These are phyloP conservation scores for Callosobruchus maculatus DNA, from an alignment of 2,888 invertebrate species.

Conservation along the genomic window DNA sequence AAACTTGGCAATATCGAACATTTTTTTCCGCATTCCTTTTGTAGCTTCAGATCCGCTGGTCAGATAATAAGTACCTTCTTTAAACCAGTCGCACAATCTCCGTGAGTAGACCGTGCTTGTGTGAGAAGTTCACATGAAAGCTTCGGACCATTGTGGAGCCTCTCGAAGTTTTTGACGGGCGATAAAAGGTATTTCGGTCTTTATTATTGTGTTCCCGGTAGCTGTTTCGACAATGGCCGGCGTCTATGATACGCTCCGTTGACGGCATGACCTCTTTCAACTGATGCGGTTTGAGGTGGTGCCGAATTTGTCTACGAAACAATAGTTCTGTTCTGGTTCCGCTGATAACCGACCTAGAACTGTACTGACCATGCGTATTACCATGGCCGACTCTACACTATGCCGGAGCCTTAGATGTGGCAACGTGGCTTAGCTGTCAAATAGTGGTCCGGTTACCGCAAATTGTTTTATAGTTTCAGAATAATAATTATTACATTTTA, in stretches of 20 bases:
- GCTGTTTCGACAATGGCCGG: slow-evolving; percentile 21
- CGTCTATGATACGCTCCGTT: background rate
- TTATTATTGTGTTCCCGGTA: slow-evolving; percentile 32
- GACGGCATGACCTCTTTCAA: background rate
- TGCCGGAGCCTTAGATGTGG: no score
- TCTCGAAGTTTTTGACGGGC: slow-evolving; percentile 27
- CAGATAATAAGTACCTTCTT: background rate
- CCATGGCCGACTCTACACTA: no score
- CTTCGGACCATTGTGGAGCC: slow-evolving; percentile 2
- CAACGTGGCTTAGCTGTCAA: no score
- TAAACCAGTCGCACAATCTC: background rate
- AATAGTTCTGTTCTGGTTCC: no score
- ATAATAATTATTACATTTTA: no score
- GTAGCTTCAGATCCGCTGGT: no score
- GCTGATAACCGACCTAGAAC: no score
- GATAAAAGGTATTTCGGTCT: slow-evolving; percentile 30
- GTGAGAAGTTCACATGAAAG: background rate
- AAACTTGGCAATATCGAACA: no score
- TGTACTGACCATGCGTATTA: no score
- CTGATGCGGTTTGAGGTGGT: background rate
- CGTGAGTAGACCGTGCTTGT: background rate
- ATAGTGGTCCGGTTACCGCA: no score
- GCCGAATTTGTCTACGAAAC: background rate
- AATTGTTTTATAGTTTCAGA: no score
- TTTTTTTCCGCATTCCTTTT: no score